Evolutionary conservation across 2,113 vertebrate genomes (phyloP), one percentile per base, ranked within the genome.

Genomic region (Podarcis muralis): DNA sequence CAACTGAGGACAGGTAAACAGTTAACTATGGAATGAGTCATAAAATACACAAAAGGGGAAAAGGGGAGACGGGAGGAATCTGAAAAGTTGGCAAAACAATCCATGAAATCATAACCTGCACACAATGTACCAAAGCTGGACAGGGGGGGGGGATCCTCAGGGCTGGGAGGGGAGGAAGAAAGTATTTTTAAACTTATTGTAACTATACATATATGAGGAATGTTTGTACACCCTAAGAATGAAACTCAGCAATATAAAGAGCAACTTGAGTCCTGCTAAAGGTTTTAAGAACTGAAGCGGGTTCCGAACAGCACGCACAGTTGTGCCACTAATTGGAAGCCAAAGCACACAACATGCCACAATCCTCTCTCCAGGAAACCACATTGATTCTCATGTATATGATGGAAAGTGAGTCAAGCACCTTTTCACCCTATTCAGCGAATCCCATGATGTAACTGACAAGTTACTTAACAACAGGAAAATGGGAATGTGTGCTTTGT

Each of bases 41-140:
- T 89, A 93, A 86, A 89, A 68, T 81, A 90, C 87, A 93, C 68
- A 48, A 57, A 30, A 59, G 66, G 27, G 5, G 69, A 69, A 92
- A 66, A n/a, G 27, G 32, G 89, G 13, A 48, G n/a, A 66, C 20
- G 2, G 76, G 86, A 90, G 80, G 30, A 74, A 48, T 88, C 89
- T 85, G 53, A 37, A 93, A 93, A 71, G 75, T 23, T 90, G 68
- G 89, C 90, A 68, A 91, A 74, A 90, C 74, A 90, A 65, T 80
- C 66, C 1, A 69, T 13, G 53, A 18, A 27, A 82, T 94, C 57
- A 80, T 48, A 82, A 87, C 48, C 71, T 83, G 35, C 69, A 79
- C 22, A 35, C 0, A 0, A 25, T 90, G 27, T 59, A 57, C 48
- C 81, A 88, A 92, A 91, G 80, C 69, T 78, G 11, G 80, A 65